Base-by-base conservation (phyloP, 2,888 invertebrate species). In the Oligia fasciuncula region DNA sequence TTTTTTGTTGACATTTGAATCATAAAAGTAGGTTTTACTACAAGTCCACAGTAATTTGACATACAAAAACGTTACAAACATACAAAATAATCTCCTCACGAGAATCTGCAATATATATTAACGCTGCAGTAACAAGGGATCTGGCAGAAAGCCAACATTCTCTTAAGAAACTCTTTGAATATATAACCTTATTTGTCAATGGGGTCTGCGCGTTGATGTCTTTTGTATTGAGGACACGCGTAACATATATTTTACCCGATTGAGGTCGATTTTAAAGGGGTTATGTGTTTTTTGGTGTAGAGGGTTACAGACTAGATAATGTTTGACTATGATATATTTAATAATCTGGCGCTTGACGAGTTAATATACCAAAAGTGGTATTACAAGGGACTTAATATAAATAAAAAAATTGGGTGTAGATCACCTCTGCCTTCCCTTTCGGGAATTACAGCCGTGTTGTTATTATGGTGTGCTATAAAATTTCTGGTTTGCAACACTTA, bases 71-170 rank as follows among this genome's bases (percentile, higher is more conserved):
- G 23, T 19, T 54, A 70, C 35, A 54, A 63, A 66, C 49, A 71
- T 63, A 57, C 6, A 65, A 51, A 71, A 60, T 69, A 57, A 65
- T 49, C 11, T 51, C n/a, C 80, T 63, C 23, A 40, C 5, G 0
- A 62, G 81, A 46, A 57, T 62, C n/a, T 68, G 35, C n/a, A 49
- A 40, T 57, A 57, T 80, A 79, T 83, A 62, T 66, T 23, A 76
- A 76, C 13, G 68, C 73, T 67, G 67, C 46, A 71, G 29, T 17
- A 17, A 57, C 17, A 68, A 69, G 74, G 35, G 60, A 51, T 2
- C 49, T 85, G 89, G 87, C 83, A 81, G 72, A 54, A 14, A 68
- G 72, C 85, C 88, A 88, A 77, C 62, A 70, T 67, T 85, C 79
- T 88, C 80, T 80, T 63, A 65, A 73, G 49, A 82, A 79, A 79